Evolutionary conservation across 2,797 vertebrate species (phyloP).

Genomic region (Pangasius sanitwongsei): DNA sequence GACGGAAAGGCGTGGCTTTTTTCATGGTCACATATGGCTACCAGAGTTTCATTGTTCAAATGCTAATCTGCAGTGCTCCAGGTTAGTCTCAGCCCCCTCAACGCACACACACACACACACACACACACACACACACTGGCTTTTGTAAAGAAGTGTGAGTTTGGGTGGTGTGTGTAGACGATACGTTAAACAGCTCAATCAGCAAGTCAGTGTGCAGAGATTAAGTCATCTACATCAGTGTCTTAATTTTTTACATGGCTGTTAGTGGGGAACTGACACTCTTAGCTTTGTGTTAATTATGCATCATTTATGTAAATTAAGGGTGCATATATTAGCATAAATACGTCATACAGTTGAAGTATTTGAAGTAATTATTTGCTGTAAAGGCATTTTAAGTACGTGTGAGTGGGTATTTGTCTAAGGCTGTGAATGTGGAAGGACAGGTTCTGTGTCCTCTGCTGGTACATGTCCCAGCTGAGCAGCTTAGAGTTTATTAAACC

Average conservation of each 20-base stretch:
- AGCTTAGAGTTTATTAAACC: not conserved
- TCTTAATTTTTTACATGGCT: slow-evolving; percentile 45
- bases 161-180: slow-evolving; percentile 10
- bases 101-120: slow-evolving; percentile 45
- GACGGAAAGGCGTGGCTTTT: slow-evolving; percentile 64
- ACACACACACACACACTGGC: slow-evolving; percentile 19
- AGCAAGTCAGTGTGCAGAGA: slow-evolving; percentile 26
- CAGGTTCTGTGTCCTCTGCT: slow-evolving; percentile 35
- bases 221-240: slow-evolving; percentile 36
- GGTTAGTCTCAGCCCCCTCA: slow-evolving; percentile 59
- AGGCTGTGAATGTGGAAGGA: slow-evolving; percentile 36
- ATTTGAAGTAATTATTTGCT: not conserved
- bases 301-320: slow-evolving; percentile 11
- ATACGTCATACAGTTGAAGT: not conserved
- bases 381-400: slow-evolving; percentile 14
- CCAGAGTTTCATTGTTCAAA: slow-evolving; percentile 66
- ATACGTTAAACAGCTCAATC: slow-evolving; percentile 50
- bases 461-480: slow-evolving; percentile 29
- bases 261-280: slow-evolving; percentile 23
- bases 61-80: slow-evolving; percentile 64
- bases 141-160: slow-evolving; percentile 44
- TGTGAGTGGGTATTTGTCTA: not conserved
- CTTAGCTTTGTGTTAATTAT: slow-evolving; percentile 26
- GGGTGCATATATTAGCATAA: slow-evolving; percentile 10
- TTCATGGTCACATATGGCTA: slow-evolving; percentile 60